phyloP scores from a whole-genome alignment of 2,797 vertebrate species.

The Xenentodon cancila region DNA sequence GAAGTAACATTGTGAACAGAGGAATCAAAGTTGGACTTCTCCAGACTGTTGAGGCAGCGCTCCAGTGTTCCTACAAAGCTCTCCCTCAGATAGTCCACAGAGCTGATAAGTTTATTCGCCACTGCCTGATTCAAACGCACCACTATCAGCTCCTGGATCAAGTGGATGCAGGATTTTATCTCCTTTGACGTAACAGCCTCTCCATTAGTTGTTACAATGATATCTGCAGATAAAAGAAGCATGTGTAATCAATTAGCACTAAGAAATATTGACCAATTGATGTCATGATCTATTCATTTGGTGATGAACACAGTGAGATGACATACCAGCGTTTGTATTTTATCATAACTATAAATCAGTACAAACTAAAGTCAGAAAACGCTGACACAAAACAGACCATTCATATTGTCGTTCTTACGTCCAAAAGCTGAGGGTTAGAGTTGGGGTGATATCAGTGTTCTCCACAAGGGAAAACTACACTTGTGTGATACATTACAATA shows the following conservation, averaged over 20 bases:
- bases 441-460: too few species aligned
- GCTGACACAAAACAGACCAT: too few species aligned
- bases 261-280: conserved; percentile 2
- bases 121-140: conserved; percentile 93
- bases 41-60: conserved; percentile 93
- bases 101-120: conserved; percentile 96
- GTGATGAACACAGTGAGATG: too few species aligned
- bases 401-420: too few species aligned
- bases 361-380: too few species aligned
- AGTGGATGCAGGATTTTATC: conserved; percentile 94
- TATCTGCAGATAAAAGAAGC: conserved; percentile 77
- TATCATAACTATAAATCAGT: too few species aligned
- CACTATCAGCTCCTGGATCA: conserved; percentile 97
- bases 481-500: too few species aligned
- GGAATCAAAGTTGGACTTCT: conserved; percentile 89
- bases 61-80: conserved; percentile 98
- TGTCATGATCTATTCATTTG: conserved; percentile 4
- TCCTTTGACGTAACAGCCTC: conserved; percentile 92
- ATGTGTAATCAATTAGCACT: background rate
- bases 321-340: too few species aligned
- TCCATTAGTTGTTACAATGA: conserved; percentile 91
- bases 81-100: conserved; percentile 95
- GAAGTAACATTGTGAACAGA: conserved; percentile 90
- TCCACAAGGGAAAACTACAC: too few species aligned
- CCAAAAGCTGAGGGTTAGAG: too few species aligned